Percentiles rank a stretch among this genome's conserved stretches.
Conservation (phyloP, 2,113 vertebrate genomes). For the Pluvianellus socialis region DNA sequence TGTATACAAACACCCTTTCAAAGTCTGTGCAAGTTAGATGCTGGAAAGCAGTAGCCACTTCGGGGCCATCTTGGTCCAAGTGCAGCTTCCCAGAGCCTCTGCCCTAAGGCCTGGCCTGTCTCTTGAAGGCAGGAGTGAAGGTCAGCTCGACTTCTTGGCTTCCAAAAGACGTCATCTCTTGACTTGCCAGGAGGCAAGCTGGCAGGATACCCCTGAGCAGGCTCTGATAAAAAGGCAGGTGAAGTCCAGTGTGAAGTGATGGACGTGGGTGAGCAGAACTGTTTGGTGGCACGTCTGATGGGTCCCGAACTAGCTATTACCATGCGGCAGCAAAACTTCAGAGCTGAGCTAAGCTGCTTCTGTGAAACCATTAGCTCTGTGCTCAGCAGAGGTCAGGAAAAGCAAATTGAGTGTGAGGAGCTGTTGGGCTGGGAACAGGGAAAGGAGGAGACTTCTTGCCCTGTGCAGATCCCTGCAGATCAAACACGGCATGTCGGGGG, state of each 20-base stretch:
- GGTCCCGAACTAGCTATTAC: background rate
- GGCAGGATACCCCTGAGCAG: background rate
- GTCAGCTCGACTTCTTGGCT: background rate
- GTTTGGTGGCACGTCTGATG: background rate
- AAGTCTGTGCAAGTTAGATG: background rate
- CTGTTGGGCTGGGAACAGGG: background rate
- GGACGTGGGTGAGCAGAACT: background rate
- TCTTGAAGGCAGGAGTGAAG: background rate
- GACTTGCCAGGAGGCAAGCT: background rate
- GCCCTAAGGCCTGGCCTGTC: background rate
- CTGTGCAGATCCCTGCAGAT: background rate
- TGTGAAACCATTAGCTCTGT: background rate
- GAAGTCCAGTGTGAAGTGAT: background rate
- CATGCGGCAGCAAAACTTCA: background rate
- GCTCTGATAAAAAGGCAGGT: background rate
- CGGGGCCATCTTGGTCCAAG: fast-evolving
- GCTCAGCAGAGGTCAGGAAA: background rate
- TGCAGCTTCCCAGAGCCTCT: background rate
- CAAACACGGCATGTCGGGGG: fast-evolving
- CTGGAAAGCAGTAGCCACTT: background rate
- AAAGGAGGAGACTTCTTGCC: background rate
- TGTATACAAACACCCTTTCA: background rate
- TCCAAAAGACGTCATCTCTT: background rate
- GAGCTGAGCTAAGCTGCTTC: slow-evolving; percentile 15
- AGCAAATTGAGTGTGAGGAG: background rate